phyloP scores from a whole-genome alignment of 2,113 vertebrate species.

The Ellobius talpinus region DNA sequence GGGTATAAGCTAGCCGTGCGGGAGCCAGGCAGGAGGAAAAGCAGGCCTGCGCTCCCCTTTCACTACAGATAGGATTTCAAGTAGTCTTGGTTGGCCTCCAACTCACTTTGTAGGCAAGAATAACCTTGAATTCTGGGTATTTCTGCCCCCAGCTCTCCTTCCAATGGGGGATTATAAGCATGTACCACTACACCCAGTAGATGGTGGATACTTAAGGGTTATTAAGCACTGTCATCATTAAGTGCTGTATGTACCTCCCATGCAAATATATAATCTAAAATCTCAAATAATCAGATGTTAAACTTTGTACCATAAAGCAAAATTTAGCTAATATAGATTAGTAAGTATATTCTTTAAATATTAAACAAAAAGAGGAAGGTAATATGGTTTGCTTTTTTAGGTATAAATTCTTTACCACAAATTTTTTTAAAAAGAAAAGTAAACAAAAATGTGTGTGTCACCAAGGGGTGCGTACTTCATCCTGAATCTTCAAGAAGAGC shows the following conservation, averaged over 20 bases:
- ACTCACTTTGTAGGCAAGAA: background rate
- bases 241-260: background rate
- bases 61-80: background rate
- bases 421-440: constrained; percentile 25
- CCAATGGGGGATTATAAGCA: background rate
- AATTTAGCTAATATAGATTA: constrained; percentile 44
- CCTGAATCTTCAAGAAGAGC: constrained; percentile 23
- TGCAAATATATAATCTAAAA: constrained; percentile 47
- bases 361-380: constrained; percentile 23
- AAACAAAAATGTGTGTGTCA: constrained; percentile 2
- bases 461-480: constrained; percentile 6
- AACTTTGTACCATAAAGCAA: constrained; percentile 58
- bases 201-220: background rate
- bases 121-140: background rate
- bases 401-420: background rate
- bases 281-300: constrained; percentile 13
- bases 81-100: background rate
- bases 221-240: constrained; percentile 42
- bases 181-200: background rate
- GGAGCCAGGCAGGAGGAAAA: no score
- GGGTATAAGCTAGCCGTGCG: no score
- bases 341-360: constrained; percentile 22
- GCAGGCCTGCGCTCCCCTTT: no score
- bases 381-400: background rate
- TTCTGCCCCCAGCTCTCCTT: background rate